Conservation (phyloP, 2,113 vertebrate genomes). For the Neolamprologus caudopunctatus region DNA sequence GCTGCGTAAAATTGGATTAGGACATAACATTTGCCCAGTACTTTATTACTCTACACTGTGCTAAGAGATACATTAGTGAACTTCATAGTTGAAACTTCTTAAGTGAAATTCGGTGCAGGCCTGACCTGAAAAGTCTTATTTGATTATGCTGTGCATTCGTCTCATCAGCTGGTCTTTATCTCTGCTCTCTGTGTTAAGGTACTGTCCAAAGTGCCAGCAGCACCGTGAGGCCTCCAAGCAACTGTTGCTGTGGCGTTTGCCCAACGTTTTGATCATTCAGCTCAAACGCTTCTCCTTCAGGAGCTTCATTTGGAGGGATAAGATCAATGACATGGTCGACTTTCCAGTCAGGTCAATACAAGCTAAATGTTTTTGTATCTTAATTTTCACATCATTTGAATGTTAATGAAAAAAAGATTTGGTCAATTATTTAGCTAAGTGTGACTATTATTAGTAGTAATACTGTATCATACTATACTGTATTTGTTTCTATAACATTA, state of each 20-base stretch:
- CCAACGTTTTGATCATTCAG: conserved; percentile 95
- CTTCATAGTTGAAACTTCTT: background rate
- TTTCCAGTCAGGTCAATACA: conserved; percentile 86
- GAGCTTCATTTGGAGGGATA: conserved; percentile 98
- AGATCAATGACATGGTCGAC: conserved; percentile 98
- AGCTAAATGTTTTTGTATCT: background rate
- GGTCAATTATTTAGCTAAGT: background rate
- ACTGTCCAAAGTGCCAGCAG: conserved; percentile 96
- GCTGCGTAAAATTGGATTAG: background rate
- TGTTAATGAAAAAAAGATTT: background rate
- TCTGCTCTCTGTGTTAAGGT: conserved; percentile 67
- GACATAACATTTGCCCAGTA: background rate
- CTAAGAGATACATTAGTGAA: background rate
- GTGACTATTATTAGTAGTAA: background rate
- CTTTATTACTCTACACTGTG: background rate
- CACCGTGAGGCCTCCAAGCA: conserved; percentile 96
- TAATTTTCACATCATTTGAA: background rate
- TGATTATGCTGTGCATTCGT: background rate
- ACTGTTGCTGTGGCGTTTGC: conserved; percentile 91
- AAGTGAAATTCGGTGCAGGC: background rate
- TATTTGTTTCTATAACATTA: background rate
- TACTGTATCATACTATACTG: background rate
- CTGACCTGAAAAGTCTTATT: background rate
- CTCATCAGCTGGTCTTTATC: background rate
- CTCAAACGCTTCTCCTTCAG: conserved; percentile 99